A percentile compares a stretch with the other conserved stretches of the same genome.
phyloP scores from a whole-genome alignment of 2,888 invertebrate species.

The Ctena decussata region DNA sequence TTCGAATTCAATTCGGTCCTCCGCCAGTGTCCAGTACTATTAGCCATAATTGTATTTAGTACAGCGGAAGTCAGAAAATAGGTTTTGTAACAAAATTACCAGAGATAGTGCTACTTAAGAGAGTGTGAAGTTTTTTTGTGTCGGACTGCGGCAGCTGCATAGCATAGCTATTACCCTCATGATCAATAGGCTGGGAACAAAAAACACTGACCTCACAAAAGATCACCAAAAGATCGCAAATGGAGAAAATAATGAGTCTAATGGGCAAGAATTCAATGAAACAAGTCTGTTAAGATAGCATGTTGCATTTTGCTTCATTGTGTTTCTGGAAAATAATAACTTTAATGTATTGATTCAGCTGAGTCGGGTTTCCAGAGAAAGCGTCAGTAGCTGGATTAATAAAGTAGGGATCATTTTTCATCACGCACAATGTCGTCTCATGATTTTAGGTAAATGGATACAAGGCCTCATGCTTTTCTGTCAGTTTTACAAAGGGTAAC shows the following conservation, averaged over 20 bases:
- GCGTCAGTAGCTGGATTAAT: too few relatives aligned
- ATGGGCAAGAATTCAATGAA: not conserved
- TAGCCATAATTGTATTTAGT: slow-evolving; percentile 3
- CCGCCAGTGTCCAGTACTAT: not conserved
- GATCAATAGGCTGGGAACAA: not conserved
- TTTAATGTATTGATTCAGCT: too few relatives aligned
- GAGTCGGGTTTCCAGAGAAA: too few relatives aligned
- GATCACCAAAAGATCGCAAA: too few relatives aligned
- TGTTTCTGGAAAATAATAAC: not conserved
- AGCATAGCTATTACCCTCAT: not conserved
- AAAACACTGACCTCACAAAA: not conserved
- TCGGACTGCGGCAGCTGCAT: not conserved
- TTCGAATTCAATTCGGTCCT: not conserved
- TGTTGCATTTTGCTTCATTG: not conserved
- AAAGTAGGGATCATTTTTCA: too few relatives aligned
- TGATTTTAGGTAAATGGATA: too few relatives aligned
- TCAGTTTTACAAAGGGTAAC: too few relatives aligned
- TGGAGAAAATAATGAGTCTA: not conserved
- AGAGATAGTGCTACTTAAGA: not conserved
- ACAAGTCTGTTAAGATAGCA: not conserved
- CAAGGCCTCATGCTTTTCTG: too few relatives aligned
- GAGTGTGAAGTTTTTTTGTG: slow-evolving; percentile 4
- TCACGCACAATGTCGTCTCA: too few relatives aligned
- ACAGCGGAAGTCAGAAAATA: not conserved
- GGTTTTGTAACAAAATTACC: not conserved